Evolutionary conservation across 1,140 invertebrate genomes (phyloP).

Genomic region (Helicoverpa armigera): DNA sequence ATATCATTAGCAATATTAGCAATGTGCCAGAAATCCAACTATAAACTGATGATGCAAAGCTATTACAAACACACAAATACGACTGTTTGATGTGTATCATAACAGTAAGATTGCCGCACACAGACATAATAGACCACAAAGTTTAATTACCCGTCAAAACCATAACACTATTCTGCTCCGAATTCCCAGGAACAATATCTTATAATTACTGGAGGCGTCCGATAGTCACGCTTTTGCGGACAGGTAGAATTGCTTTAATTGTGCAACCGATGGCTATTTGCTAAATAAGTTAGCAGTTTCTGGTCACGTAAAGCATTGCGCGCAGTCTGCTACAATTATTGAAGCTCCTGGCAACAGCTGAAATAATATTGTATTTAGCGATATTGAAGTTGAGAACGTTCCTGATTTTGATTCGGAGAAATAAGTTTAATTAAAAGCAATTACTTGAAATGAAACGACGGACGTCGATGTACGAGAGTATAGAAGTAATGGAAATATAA

Average conservation of each 20-base stretch:
- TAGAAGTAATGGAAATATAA: too few species aligned
- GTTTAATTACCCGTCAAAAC: constrained; percentile 22
- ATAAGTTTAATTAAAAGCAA: too few species aligned
- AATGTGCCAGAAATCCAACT: too few species aligned
- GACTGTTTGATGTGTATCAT: too few species aligned
- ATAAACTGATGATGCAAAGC: too few species aligned
- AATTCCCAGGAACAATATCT: constrained; percentile 23
- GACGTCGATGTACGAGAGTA: too few species aligned
- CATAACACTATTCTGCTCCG: background rate
- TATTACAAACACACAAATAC: too few species aligned
- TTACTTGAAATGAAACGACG: too few species aligned
- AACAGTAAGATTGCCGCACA: background rate
- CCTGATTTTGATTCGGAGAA: too few species aligned
- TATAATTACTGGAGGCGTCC: constrained; percentile 11
- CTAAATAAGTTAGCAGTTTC: constrained; percentile 45
- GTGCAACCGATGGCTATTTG: constrained; percentile 38
- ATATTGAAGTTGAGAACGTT: background rate
- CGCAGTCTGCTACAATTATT: constrained; percentile 31
- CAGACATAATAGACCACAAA: background rate
- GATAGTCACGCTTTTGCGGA: constrained; percentile 23
- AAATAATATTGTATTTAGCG: constrained; percentile 31
- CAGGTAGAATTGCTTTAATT: constrained; percentile 43
- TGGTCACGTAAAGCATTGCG: constrained; percentile 44
- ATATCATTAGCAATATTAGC: too few species aligned
- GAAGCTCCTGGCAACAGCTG: constrained; percentile 5